Percentiles rank a stretch among this genome's conserved stretches.
Evolutionary conservation across 64 coral and sea anemone genomes (phyloP).

Genomic region (Stylophora pistillata): DNA sequence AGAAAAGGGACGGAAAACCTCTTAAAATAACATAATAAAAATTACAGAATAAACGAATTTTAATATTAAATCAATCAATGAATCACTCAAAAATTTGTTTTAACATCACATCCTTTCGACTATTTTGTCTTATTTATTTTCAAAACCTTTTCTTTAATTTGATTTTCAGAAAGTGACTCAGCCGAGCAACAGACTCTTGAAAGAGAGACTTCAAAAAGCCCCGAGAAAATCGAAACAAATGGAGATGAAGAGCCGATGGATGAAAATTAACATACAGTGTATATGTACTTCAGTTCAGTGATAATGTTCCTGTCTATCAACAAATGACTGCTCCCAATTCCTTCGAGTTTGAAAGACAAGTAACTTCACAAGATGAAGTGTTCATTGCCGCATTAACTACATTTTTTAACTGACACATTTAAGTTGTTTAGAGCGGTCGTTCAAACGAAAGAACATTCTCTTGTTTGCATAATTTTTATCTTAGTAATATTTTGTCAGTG

Average conservation of each 20-base stretch:
- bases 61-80: too few species aligned
- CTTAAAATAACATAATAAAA: too few species aligned
- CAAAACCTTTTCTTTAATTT: not conserved
- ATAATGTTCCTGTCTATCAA: not conserved
- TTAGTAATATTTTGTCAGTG: not conserved
- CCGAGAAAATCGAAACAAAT: constrained; percentile 11
- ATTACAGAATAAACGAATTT: too few species aligned
- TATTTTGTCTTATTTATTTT: not conserved
- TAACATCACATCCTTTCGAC: not conserved
- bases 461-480: not conserved
- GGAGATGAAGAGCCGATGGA: constrained; percentile 30
- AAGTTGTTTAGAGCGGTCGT: not conserved
- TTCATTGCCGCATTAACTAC: not conserved
- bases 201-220: not conserved
- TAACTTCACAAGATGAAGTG: not conserved
- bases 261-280: not conserved
- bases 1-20: too few species aligned
- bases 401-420: not conserved
- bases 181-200: not conserved
- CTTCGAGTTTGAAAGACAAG: not conserved
- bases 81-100: not conserved
- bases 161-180: not conserved
- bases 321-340: not conserved
- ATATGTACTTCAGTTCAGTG: not conserved
- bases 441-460: not conserved